A percentile compares a stretch with the other conserved stretches of the same genome.
Evolutionary conservation across 2,797 vertebrate species (phyloP).

Genomic region (Luscinia megarhynchos): DNA sequence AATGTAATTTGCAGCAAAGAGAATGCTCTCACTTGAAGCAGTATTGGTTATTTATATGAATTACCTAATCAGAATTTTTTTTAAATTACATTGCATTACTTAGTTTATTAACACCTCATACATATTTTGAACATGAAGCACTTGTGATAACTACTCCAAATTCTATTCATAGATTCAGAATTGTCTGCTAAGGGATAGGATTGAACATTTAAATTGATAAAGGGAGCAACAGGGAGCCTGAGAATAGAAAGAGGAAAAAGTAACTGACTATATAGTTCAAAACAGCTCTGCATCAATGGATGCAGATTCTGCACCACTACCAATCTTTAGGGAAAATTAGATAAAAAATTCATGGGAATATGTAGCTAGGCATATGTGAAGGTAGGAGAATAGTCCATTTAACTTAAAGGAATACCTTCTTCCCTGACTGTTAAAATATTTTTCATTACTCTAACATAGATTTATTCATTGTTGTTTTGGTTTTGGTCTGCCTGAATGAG

Average conservation of each 20-base stretch:
- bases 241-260: not conserved
- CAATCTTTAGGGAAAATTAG: not conserved
- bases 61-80: not conserved
- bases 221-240: not conserved
- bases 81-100: not conserved
- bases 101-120: conserved; percentile 25
- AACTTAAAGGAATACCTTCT: not conserved
- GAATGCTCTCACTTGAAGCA: not conserved
- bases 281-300: not conserved
- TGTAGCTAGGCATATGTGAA: not conserved
- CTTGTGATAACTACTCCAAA: not conserved
- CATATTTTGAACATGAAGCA: not conserved
- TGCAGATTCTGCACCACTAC: not conserved
- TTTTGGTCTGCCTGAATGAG: not conserved
- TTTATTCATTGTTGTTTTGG: not conserved
- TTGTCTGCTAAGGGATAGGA: not conserved
- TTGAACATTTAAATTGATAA: not conserved
- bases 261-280: not conserved
- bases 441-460: not conserved
- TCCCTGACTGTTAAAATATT: too few species aligned
- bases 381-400: not conserved
- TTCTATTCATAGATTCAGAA: not conserved
- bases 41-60: conserved; percentile 27
- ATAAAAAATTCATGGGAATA: not conserved
- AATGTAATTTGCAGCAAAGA: conserved; percentile 36